Evolutionary conservation across 2,888 invertebrate genomes (phyloP).

Genomic region (Ecliptopera silaceata): DNA sequence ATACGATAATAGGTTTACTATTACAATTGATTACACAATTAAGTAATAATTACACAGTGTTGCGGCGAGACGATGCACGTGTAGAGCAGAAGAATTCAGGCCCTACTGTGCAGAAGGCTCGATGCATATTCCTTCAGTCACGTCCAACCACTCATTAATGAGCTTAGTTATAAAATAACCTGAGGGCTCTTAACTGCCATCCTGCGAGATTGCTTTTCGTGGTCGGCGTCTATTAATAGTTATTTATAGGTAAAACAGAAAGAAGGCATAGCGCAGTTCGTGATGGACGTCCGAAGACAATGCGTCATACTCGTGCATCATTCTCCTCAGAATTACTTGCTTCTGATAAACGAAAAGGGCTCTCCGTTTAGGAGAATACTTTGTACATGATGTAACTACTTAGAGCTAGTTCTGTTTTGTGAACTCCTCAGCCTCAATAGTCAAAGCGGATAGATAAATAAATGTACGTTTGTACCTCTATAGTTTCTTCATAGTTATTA

Average conservation of each 20-base stretch:
- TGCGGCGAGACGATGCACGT: conserved; percentile 39
- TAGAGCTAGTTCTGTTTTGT: conserved; percentile 21
- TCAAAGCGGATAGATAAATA: conserved; percentile 15
- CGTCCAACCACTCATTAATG: conserved; percentile 61
- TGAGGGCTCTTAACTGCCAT: conserved; percentile 75
- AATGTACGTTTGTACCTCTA: conserved; percentile 19
- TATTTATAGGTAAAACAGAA: conserved; percentile 74
- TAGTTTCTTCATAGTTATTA: conserved; percentile 27
- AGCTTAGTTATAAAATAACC: conserved; percentile 77
- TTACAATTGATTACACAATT: conserved; percentile 58
- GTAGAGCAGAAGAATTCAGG: conserved; percentile 47
- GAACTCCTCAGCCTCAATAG: conserved; percentile 14
- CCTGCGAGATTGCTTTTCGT: conserved; percentile 78
- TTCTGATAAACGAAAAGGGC: conserved; percentile 43
- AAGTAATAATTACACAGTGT: conserved; percentile 72
- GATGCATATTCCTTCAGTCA: conserved; percentile 51
- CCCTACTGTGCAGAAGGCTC: conserved; percentile 46
- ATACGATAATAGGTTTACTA: conserved; percentile 7
- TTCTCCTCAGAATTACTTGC: conserved; percentile 44
- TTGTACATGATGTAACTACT: conserved; percentile 42
- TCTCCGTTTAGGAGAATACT: conserved; percentile 43
- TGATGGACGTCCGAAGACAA: conserved; percentile 56
- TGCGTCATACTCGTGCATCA: conserved; percentile 62
- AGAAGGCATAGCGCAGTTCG: conserved; percentile 54
- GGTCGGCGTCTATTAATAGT: conserved; percentile 75